phyloP scores from a whole-genome alignment of 2,888 invertebrate genomes.

The Agriotes lineatus region DNA sequence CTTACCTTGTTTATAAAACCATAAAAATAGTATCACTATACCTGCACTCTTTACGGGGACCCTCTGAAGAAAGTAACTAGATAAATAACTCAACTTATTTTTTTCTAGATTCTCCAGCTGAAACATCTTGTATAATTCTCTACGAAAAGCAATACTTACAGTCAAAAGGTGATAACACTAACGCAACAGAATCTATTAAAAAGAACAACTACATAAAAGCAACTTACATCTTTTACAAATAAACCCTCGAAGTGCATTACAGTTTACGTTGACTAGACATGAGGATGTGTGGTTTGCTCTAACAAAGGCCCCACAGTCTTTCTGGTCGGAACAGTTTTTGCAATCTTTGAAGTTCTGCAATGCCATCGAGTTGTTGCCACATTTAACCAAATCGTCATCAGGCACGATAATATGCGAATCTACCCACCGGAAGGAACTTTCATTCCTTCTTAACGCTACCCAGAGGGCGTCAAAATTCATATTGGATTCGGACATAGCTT shows the following conservation, averaged over 20 bases:
- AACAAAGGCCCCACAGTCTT: constrained; percentile 4
- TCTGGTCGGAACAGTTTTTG: background rate
- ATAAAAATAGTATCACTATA: too few species aligned
- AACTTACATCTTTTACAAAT: constrained; percentile 17
- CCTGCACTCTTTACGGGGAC: too few species aligned
- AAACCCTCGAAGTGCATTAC: constrained; percentile 7
- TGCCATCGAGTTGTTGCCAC: background rate
- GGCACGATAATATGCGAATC: background rate
- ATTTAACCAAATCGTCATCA: background rate
- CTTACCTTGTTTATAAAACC: too few species aligned
- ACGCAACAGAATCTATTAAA: too few species aligned
- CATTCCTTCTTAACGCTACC: background rate
- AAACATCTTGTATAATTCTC: too few species aligned
- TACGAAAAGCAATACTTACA: too few species aligned
- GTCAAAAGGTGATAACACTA: too few species aligned
- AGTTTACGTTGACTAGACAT: background rate
- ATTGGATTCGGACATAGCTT: constrained; percentile 8
- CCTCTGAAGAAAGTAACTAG: too few species aligned
- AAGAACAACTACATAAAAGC: too few species aligned
- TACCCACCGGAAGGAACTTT: background rate
- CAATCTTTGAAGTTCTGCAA: background rate
- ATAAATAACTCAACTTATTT: too few species aligned
- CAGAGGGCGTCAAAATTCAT: background rate
- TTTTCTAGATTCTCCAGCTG: too few species aligned
- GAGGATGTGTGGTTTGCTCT: background rate